These are phyloP conservation scores for Halichondria panicea DNA, from an alignment of 37 sponge, comb jelly and placozoan genomes.

Conservation along the genomic window DNA sequence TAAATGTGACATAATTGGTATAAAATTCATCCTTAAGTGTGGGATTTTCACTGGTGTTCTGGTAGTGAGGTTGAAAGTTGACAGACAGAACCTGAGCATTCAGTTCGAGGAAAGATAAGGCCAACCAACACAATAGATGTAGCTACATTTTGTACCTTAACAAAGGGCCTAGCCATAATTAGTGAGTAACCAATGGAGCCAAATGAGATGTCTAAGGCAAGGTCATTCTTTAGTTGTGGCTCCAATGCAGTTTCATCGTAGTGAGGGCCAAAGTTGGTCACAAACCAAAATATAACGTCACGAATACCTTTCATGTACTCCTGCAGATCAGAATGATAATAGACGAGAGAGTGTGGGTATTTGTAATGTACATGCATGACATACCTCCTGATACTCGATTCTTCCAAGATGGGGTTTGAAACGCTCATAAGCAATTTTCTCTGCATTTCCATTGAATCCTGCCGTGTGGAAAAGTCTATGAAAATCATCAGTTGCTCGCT, in stretches of 20 bases:
- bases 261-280: background rate
- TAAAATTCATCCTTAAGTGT: constrained; percentile 1
- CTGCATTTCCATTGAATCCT: constrained; percentile 18
- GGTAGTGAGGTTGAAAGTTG: constrained; percentile 19
- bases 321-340: background rate
- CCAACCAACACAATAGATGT: too few relatives aligned
- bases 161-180: constrained; percentile 32
- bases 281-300: constrained; percentile 18
- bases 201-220: constrained; percentile 48
- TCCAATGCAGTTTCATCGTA: background rate
- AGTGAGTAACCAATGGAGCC: constrained; percentile 28
- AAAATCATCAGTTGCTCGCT: too few relatives aligned
- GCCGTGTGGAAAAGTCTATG: too few relatives aligned
- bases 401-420: constrained; percentile 16
- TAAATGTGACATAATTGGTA: background rate
- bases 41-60: background rate
- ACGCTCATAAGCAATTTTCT: constrained; percentile 6
- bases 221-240: background rate
- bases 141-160: too few relatives aligned
- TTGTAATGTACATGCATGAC: background rate
- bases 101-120: too few relatives aligned
- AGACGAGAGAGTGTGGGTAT: too few relatives aligned
- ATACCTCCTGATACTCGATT: background rate
- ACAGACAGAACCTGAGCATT: constrained; percentile 4
- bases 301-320: constrained; percentile 1